Evolutionary conservation across 2,888 invertebrate species (phyloP).

Genomic region (Euclidia mi): DNA sequence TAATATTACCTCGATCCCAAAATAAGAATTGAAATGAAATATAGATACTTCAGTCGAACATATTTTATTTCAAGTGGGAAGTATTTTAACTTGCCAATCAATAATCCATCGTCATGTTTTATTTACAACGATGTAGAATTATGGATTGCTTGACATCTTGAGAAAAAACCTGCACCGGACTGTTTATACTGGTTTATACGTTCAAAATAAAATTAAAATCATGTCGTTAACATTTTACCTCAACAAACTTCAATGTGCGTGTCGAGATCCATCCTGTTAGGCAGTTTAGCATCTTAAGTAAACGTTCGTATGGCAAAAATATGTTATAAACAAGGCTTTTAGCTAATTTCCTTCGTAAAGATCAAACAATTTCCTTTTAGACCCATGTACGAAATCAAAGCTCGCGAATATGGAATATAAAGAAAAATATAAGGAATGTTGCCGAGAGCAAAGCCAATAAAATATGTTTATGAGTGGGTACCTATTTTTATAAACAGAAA

Average conservation of each 20-base stretch:
- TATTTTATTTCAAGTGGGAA: too few species aligned
- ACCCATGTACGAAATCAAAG: slow-evolving; percentile 63
- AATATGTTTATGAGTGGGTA: slow-evolving; percentile 50
- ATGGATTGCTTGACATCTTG: too few species aligned
- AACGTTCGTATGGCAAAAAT: slow-evolving; percentile 51
- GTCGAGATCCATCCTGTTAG: slow-evolving; percentile 14
- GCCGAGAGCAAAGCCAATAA: slow-evolving; percentile 47
- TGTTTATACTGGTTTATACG: too few species aligned
- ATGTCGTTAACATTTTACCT: slow-evolving; percentile 17
- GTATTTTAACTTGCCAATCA: too few species aligned
- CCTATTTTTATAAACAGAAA: slow-evolving; percentile 41
- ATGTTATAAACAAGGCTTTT: slow-evolving; percentile 65
- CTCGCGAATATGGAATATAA: slow-evolving; percentile 55
- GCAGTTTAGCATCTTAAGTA: slow-evolving; percentile 30
- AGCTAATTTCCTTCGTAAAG: slow-evolving; percentile 69
- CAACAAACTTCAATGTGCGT: slow-evolving; percentile 4
- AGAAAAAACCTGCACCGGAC: too few species aligned
- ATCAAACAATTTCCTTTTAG: slow-evolving; percentile 73
- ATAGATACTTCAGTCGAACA: too few species aligned
- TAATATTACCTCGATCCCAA: too few species aligned
- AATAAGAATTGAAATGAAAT: too few species aligned
- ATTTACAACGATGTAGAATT: too few species aligned
- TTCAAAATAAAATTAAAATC: slow-evolving; percentile 15
- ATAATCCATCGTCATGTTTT: too few species aligned
- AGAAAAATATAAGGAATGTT: slow-evolving; percentile 49